Evolutionary conservation across 2,888 invertebrate species (phyloP).

Genomic region (Hemaris fuciformis): DNA sequence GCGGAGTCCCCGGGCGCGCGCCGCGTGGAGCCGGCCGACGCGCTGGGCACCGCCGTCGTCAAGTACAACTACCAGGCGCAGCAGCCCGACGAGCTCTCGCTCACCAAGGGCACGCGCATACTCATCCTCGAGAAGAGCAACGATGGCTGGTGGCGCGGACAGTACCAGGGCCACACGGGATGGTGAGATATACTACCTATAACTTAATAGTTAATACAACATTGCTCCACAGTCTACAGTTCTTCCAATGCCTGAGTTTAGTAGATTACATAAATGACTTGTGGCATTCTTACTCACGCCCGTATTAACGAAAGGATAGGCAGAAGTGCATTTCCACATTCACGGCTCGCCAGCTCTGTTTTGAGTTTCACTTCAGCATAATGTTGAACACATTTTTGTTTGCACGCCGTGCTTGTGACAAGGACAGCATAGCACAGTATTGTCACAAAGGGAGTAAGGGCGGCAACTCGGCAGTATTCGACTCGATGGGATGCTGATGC

Average conservation of each 20-base stretch:
- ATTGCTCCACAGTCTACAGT: not conserved
- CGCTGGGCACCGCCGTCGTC: conserved; percentile 94
- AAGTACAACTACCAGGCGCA: conserved; percentile 97
- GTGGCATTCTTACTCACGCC: no score
- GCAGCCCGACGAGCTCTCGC: conserved; percentile 96
- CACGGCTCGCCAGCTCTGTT: no score
- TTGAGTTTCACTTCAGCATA: no score
- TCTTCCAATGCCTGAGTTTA: no score
- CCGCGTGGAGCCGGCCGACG: conserved; percentile 92
- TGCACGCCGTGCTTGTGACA: no score
- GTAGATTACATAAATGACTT: no score
- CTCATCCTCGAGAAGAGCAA: conserved; percentile 98
- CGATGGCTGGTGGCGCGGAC: conserved; percentile 99
- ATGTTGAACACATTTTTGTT: no score
- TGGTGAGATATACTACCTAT: conserved; percentile 60
- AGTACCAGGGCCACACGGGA: conserved; percentile 82
- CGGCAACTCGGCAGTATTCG: not conserved
- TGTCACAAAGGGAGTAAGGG: no score
- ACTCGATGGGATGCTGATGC: not conserved
- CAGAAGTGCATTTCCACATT: no score
- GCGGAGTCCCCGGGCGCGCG: conserved; percentile 88
- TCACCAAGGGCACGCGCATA: conserved; percentile 97
- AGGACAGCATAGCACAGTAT: no score
- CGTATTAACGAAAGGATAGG: no score
- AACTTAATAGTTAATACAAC: not conserved